phyloP scores from a whole-genome alignment of 2,113 vertebrate species.

The Leiothrix lutea region DNA sequence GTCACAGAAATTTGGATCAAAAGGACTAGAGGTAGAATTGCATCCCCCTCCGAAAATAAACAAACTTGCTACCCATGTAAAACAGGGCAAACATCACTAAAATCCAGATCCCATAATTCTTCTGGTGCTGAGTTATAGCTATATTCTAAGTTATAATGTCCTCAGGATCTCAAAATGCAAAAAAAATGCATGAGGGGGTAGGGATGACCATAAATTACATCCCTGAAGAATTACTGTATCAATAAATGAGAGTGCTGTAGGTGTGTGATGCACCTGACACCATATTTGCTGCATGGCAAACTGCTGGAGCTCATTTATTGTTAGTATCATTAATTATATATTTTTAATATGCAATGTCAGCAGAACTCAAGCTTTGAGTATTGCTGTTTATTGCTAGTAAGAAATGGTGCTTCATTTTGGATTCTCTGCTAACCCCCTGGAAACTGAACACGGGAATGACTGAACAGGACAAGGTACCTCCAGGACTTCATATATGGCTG shows the following conservation, averaged over 20 bases:
- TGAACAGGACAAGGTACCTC: constrained; percentile 70
- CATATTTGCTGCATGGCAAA: background rate
- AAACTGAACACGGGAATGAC: background rate
- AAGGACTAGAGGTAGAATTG: background rate
- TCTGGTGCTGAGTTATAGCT: background rate
- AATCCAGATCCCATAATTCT: background rate
- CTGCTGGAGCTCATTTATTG: background rate
- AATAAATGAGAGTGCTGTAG: background rate
- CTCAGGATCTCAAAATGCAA: background rate
- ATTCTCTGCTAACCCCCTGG: background rate
- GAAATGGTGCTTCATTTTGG: background rate
- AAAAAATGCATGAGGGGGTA: accelerated
- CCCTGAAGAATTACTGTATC: background rate
- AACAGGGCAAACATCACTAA: background rate
- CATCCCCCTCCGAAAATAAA: accelerated
- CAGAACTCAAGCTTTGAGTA: background rate
- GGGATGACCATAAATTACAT: background rate
- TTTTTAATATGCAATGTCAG: background rate
- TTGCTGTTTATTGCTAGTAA: background rate
- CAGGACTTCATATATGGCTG: constrained; percentile 73
- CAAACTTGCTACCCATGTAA: accelerated
- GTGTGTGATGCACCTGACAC: background rate
- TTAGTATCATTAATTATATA: accelerated
- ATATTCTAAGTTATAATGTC: background rate
- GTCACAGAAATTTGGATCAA: background rate